phyloP scores from a whole-genome alignment of 2,113 vertebrate genomes.

The Ptyas mucosa region DNA sequence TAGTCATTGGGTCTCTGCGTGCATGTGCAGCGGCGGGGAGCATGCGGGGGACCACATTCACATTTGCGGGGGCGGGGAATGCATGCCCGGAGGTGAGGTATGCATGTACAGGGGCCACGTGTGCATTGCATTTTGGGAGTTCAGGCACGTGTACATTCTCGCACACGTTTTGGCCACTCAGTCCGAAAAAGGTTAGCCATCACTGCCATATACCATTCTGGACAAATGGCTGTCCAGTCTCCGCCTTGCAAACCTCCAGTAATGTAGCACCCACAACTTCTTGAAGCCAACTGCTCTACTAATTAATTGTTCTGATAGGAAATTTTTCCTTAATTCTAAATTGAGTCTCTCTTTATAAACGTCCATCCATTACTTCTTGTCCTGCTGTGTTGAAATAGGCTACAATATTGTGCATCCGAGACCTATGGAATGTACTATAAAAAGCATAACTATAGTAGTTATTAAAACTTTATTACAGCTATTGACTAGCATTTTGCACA shows the following conservation, averaged over 20 bases:
- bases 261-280: not conserved
- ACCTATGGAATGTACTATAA: not conserved
- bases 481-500: not conserved
- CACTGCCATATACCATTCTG: too few species aligned
- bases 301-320: not conserved
- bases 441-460: not conserved
- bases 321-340: too few species aligned
- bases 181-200: too few species aligned
- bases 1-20: too few species aligned
- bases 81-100: too few species aligned
- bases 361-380: not conserved
- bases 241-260: not conserved
- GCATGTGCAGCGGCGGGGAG: fast-evolving
- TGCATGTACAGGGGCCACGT: too few species aligned
- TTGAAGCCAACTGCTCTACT: not conserved
- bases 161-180: too few species aligned
- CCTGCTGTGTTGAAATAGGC: too few species aligned
- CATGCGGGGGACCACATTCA: too few species aligned
- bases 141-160: too few species aligned
- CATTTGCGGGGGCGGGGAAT: too few species aligned
- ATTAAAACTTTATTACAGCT: not conserved
- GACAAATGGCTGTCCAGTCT: not conserved
- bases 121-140: too few species aligned
- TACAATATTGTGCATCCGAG: not conserved
- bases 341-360: not conserved